Evolutionary conservation across 2,113 vertebrate genomes (phyloP), one percentile per base, ranked within the genome.

Genomic region (Taxidea taxus): DNA sequence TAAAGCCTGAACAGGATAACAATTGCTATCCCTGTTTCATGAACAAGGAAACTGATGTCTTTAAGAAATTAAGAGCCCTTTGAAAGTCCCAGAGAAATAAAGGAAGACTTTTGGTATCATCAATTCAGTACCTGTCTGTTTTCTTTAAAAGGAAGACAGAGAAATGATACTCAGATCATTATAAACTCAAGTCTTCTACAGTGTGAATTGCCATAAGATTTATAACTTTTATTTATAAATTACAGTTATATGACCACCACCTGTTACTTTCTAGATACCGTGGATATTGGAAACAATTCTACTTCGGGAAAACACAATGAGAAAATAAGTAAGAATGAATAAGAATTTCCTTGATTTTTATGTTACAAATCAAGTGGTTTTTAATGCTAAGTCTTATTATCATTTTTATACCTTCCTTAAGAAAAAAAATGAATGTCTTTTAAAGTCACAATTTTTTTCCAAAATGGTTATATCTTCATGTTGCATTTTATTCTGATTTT

Each of bases 251-350:
- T 97, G 81, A 98, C 49, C 37, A 81, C 42, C 7, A 7, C 75
- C 34, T 97, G 8, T 98, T 94, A 90, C 56, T 96, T 94, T 92
- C 88, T 74, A 98, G 96, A 80, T 95, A 12, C 62, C 64, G 29
- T 1, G 81, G 60, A 70, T 68, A 51, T 4, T 54, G 81, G 42
- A 85, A 92, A 72, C 12, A 37, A 54, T 31, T 87, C 88, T 62
- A 49, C 68, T 74, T 47, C 25, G 31, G 42, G 64, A 80, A 89
- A 84, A 62, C 58, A 60, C 42, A 16, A 11, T 74, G 49, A 11
- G 62, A 68, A 80, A 80, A 92, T 9, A 97, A 96, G 97, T 98
- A 95, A 97, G 93, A 66, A 16, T 34, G 62, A 90, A 44, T 66
- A 93, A 92, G 37, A 92, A 96, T 87, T 94, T 95, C 8, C 42